Percentiles rank a stretch among this genome's conserved stretches.
Conservation (phyloP, 2,113 vertebrate genomes). For the Siniperca chuatsi region DNA sequence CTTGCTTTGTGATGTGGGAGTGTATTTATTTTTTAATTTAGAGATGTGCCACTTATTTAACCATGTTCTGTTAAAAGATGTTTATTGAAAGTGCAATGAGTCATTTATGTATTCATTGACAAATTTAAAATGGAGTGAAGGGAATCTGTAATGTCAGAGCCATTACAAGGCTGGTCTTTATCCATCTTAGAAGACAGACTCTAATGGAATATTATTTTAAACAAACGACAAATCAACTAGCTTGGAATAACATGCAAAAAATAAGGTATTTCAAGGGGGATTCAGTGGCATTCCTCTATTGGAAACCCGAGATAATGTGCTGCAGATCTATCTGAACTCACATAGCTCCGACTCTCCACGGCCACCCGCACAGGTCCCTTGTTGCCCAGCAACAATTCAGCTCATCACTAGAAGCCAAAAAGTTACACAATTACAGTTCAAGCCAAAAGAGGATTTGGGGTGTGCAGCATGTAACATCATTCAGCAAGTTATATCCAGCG, state of each 20-base stretch:
- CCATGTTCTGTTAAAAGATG: neutral
- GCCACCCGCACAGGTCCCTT: constrained; percentile 78
- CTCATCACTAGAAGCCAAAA: constrained; percentile 74
- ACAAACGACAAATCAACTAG: constrained; percentile 15
- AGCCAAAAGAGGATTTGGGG: constrained; percentile 57
- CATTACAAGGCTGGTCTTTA: constrained; percentile 21
- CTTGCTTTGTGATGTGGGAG: constrained; percentile 26
- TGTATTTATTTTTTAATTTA: constrained; percentile 46
- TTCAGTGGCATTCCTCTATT: constrained; percentile 41
- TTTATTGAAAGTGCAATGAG: constrained; percentile 40
- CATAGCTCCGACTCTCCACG: constrained; percentile 52
- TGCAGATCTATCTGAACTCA: constrained; percentile 55
- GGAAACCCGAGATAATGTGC: constrained; percentile 30
- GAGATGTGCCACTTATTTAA: constrained; percentile 35
- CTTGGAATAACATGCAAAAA: constrained; percentile 25
- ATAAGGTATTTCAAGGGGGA: constrained; percentile 16
- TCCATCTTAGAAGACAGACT: neutral
- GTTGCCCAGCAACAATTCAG: constrained; percentile 83
- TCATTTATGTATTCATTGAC: constrained; percentile 40
- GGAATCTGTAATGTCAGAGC: constrained; percentile 30
- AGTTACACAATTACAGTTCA: constrained; percentile 70
- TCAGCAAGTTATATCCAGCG: constrained; percentile 17
- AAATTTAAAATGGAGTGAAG: constrained; percentile 39
- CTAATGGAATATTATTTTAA: constrained; percentile 20
- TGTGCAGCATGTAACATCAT: constrained; percentile 21